Evolutionary conservation across 2,797 vertebrate genomes (phyloP), one percentile per base, ranked within the genome.

Genomic region (Gallirallus australis): DNA sequence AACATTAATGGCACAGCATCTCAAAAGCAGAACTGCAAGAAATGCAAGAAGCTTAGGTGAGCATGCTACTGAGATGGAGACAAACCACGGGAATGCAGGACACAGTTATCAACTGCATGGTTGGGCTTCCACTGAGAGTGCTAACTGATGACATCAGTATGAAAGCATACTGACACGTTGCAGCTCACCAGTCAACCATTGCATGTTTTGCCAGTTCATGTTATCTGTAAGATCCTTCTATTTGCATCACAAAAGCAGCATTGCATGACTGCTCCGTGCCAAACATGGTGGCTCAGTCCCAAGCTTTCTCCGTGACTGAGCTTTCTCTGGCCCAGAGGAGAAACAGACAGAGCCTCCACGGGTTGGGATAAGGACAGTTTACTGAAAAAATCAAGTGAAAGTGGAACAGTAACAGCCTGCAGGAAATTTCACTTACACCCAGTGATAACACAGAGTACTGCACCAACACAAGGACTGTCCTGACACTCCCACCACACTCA

Each of bases 11-110:
- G 21, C 57, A 89, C 28, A 73, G 20, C 68, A 50, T 75, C 77
- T 79, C 89, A 59, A 86, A 94, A 93, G 70, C 7, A 85, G 45
- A 86, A 79, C 30, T 60, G 12, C 39, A 83, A 90, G 66, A 88
- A 90, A 68, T 50, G 27, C 16, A 47, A 81, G 65, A 80, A 60
- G 23, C 68, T 91, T 68, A 61, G 53, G 31, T 64, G 59, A 80
- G 15, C 3, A 5, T 84, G 70, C 64, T 76, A 20, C 30, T 16
- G 16, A 91, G 31, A 50, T 60, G 40, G 25, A 85, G 50, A 72
- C 12, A 59, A 76, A 71, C 30, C 0, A 0, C 8, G 23, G 77
- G 61, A 82, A 68, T 37, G 28, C n/a, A 86, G n/a, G 35, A 37
- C 30, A 64, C 23, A 56, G 33, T 33, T 7, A 57, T 50, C 28